Conservation (phyloP, 2,113 vertebrate species). For the Lepisosteus osseus region DNA sequence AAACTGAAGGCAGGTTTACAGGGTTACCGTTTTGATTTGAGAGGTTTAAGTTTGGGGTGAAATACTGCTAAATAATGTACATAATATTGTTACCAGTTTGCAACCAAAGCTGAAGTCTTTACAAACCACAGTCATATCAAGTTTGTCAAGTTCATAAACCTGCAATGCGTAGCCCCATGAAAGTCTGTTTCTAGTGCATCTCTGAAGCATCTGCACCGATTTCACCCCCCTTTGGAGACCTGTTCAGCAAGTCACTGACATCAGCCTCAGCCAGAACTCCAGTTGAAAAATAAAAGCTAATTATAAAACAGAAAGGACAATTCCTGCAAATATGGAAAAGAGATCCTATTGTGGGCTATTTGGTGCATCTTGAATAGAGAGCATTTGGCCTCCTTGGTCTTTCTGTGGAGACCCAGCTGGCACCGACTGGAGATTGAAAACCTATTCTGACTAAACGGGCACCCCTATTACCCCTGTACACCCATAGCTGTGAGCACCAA, state of each 20-base stretch:
- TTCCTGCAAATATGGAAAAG: constrained; percentile 28
- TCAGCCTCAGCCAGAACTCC: neutral
- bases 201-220: no score
- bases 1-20: no score
- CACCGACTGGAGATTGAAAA: constrained; percentile 81
- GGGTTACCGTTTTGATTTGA: no score
- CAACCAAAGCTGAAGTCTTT: no score
- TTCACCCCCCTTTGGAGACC: no score
- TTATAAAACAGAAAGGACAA: constrained; percentile 11
- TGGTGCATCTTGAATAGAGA: constrained; percentile 73
- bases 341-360: constrained; percentile 35
- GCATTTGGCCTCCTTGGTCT: constrained; percentile 79
- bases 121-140: constrained; percentile 3
- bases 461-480: constrained; percentile 83
- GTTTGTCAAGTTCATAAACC: constrained; percentile 14
- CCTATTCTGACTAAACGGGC: constrained; percentile 83
- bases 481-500: constrained; percentile 83
- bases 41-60: neutral
- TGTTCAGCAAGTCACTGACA: neutral
- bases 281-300: constrained; percentile 9
- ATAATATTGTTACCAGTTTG: constrained; percentile 12
- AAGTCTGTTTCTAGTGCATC: no score
- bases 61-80: neutral
- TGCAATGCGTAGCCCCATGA: neutral
- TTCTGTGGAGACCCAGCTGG: constrained; percentile 88